Evolutionary conservation across 2,888 invertebrate species (phyloP).

Genomic region (Idaea straminata): DNA sequence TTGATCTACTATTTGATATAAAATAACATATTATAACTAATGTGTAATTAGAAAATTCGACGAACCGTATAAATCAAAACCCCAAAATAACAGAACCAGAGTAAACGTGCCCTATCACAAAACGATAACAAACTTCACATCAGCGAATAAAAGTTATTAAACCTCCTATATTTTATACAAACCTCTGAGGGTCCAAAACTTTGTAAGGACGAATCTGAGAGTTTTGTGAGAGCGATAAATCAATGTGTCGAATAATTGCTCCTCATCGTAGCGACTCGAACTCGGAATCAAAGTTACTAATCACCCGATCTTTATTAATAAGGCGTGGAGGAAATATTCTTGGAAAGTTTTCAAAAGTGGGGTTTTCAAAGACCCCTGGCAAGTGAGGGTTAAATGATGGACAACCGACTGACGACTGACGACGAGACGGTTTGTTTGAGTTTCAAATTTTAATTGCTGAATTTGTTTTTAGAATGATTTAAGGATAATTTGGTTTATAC

Average conservation of each 20-base stretch:
- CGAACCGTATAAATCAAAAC: not conserved
- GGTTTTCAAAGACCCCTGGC: conserved; percentile 15
- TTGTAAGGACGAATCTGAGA: conserved; percentile 30
- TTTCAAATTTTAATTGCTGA: conserved; percentile 13
- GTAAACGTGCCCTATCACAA: conserved; percentile 61
- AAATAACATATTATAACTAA: not conserved
- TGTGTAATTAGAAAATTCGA: not conserved
- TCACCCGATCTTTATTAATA: conserved; percentile 70
- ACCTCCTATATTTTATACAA: conserved; percentile 29
- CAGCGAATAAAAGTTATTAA: conserved; percentile 53
- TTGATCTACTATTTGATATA: not conserved
- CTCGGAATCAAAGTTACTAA: conserved; percentile 73
- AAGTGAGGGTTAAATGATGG: conserved; percentile 3
- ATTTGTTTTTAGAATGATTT: not conserved
- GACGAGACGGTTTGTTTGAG: conserved; percentile 12
- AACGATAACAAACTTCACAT: conserved; percentile 52
- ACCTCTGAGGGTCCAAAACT: conserved; percentile 49
- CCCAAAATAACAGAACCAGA: conserved; percentile 57
- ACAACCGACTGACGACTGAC: conserved; percentile 5
- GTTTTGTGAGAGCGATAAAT: conserved; percentile 64
- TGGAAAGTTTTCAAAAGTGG: conserved; percentile 26
- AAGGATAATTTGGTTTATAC: not conserved
- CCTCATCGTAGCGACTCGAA: conserved; percentile 47
- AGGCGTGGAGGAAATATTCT: conserved; percentile 36
- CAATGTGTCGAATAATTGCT: conserved; percentile 78